Conservation (phyloP, 2,797 vertebrate species). For the Rhyacichthys aspro region DNA sequence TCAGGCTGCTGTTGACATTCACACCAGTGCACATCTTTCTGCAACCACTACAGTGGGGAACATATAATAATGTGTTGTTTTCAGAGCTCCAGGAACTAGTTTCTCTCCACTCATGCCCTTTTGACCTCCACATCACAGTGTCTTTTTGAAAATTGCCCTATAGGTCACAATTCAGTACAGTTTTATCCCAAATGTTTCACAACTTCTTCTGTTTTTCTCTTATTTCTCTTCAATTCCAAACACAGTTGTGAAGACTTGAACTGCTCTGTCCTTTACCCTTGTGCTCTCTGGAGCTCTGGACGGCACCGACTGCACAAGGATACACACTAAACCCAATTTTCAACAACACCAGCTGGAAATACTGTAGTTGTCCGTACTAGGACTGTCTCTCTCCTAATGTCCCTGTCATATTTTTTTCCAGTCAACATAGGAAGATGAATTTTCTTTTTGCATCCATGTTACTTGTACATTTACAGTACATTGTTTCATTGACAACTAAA, state of each 20-base stretch:
- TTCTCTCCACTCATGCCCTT: conserved; percentile 32
- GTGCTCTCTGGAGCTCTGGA: conserved; percentile 17
- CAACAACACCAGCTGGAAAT: conserved; percentile 18
- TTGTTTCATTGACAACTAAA: too few species aligned
- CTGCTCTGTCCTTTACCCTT: background rate
- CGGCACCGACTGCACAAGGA: conserved; percentile 5
- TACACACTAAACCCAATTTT: background rate
- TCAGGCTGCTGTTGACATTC: conserved; percentile 90
- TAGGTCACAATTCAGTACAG: conserved; percentile 3
- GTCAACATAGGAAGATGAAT: too few species aligned
- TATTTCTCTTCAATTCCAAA: background rate
- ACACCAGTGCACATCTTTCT: conserved; percentile 29
- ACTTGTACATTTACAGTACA: too few species aligned
- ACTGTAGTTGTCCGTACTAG: background rate
- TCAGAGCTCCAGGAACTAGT: conserved; percentile 41
- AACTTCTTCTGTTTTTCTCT: too few species aligned
- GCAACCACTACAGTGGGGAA: conserved; percentile 41
- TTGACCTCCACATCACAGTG: conserved; percentile 16
- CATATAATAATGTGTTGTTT: conserved; percentile 26
- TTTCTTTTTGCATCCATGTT: too few species aligned
- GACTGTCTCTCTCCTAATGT: too few species aligned
- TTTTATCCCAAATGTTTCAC: background rate
- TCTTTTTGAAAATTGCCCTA: conserved; percentile 11
- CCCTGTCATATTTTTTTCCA: too few species aligned
- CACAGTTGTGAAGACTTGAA: background rate